Evolutionary conservation across 2,113 vertebrate genomes (phyloP).

Genomic region (Marmota monax): DNA sequence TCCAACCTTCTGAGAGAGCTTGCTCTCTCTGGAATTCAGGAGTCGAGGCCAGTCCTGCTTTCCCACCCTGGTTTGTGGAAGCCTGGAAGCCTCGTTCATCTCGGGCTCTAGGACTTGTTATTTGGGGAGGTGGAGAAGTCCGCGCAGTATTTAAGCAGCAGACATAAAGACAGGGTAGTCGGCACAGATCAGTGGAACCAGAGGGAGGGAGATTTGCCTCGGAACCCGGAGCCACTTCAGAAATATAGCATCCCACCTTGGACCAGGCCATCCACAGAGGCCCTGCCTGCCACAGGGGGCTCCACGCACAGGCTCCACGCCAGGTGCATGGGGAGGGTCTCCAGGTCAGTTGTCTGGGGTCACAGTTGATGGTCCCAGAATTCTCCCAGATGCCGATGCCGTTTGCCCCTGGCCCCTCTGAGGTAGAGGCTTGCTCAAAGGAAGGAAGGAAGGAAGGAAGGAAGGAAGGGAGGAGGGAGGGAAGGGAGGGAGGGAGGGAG

Average conservation of each 20-base stretch:
- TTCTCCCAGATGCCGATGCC: background rate
- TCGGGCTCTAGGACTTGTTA: background rate
- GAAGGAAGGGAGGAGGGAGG: too few relatives aligned
- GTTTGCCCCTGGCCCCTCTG: background rate
- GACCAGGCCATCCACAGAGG: rapidly evolving
- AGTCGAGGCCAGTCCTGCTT: background rate
- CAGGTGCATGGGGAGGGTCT: background rate
- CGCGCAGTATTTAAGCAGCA: background rate
- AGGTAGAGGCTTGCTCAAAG: too few relatives aligned
- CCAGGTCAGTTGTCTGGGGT: background rate
- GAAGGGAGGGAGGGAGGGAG: too few relatives aligned
- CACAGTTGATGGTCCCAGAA: background rate
- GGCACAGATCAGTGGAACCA: rapidly evolving
- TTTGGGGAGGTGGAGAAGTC: background rate
- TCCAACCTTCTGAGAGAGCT: background rate
- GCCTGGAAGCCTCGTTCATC: background rate
- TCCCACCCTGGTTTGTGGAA: background rate
- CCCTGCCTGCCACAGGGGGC: rapidly evolving
- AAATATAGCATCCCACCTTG: background rate
- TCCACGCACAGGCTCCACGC: rapidly evolving
- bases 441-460: too few relatives aligned
- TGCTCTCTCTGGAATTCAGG: background rate
- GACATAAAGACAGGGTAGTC: background rate
- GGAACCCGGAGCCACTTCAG: background rate
- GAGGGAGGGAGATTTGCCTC: background rate